phyloP scores from a whole-genome alignment of 2,113 vertebrate genomes.

The Pteropus alecto region DNA sequence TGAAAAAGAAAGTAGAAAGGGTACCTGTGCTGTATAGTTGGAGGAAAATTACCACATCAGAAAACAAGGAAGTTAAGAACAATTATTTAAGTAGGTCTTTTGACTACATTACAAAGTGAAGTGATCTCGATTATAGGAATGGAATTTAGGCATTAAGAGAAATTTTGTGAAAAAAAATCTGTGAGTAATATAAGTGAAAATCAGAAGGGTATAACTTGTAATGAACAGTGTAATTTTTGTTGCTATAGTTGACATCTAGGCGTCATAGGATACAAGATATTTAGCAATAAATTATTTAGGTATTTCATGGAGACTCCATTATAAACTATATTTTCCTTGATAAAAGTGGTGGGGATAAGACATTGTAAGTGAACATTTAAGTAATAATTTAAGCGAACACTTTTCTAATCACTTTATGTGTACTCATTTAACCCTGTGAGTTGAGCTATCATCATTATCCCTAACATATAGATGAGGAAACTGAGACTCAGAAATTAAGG shows the following conservation, averaged over 20 bases:
- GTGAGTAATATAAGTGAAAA: not conserved
- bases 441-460: not conserved
- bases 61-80: not conserved
- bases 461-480: not conserved
- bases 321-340: not conserved
- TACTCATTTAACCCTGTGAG: not conserved
- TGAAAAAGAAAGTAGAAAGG: constrained; percentile 42
- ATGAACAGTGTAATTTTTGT: not conserved
- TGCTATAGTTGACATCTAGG: not conserved
- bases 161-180: not conserved
- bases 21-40: not conserved
- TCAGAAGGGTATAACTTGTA: not conserved
- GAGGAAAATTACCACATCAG: constrained; percentile 29
- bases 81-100: constrained; percentile 37
- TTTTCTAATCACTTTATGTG: not conserved
- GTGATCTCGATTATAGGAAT: constrained; percentile 23
- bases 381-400: not conserved
- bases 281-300: not conserved
- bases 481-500: not conserved
- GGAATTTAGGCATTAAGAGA: not conserved
- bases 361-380: not conserved
- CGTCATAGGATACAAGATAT: not conserved
- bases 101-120: constrained; percentile 48
- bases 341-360: not conserved
- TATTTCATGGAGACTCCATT: not conserved